phyloP scores from a whole-genome alignment of 2,888 invertebrate species.

The Gonocerus acuteangulatus region DNA sequence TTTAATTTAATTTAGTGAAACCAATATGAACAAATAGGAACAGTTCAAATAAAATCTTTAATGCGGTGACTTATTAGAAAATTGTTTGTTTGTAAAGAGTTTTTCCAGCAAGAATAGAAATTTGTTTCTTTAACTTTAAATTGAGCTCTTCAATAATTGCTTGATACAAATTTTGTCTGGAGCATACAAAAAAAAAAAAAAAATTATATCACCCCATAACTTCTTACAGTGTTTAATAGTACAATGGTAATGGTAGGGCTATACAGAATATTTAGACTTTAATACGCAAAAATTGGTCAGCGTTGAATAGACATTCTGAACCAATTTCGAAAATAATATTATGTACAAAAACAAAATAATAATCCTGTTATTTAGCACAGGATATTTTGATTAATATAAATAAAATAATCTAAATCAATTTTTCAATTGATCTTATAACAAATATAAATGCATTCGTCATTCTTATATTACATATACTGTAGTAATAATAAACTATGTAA shows the following conservation, averaged over 20 bases:
- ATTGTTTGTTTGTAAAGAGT: too few species aligned
- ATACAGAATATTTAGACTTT: constrained; percentile 23
- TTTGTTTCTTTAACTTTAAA: too few species aligned
- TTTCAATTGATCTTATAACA: neutral
- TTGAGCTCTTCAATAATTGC: too few species aligned
- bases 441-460: constrained; percentile 14
- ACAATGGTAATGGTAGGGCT: constrained; percentile 1
- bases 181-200: neutral
- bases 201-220: neutral
- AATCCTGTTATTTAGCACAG: neutral
- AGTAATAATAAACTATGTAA: neutral
- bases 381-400: neutral
- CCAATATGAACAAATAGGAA: too few species aligned
- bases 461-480: neutral
- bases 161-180: too few species aligned
- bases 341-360: constrained; percentile 20
- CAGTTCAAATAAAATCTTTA: too few species aligned
- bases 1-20: too few species aligned
- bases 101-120: too few species aligned
- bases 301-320: constrained; percentile 16
- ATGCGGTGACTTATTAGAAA: too few species aligned
- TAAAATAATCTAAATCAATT: neutral
- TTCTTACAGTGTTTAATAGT: neutral
- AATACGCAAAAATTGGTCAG: constrained; percentile 24
- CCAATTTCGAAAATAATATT: constrained; percentile 21